Conservation (phyloP, 2,113 vertebrate species). For the Plotosus lineatus region DNA sequence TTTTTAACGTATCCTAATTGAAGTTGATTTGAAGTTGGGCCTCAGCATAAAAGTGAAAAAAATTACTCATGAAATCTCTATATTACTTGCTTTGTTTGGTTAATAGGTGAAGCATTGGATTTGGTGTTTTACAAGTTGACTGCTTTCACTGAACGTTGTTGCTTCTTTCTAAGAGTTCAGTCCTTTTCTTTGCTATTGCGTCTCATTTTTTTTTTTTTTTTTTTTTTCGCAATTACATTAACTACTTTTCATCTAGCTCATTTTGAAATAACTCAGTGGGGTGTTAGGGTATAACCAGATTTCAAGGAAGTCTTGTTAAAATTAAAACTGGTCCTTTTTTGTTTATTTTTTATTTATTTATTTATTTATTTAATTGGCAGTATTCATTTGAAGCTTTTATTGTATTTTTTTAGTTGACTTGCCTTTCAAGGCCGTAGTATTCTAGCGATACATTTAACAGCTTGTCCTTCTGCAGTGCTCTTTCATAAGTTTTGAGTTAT, state of each 20-base stretch:
- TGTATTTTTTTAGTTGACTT: background rate
- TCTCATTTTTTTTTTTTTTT: background rate
- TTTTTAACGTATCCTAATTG: too few species aligned
- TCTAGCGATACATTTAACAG: slow-evolving; percentile 29
- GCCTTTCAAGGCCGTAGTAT: background rate
- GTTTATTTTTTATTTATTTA: background rate
- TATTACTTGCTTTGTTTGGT: background rate
- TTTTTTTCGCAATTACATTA: too few species aligned
- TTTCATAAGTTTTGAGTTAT: slow-evolving; percentile 62
- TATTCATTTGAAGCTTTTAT: background rate
- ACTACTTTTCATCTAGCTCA: background rate
- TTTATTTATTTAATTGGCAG: background rate
- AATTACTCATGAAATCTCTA: too few species aligned
- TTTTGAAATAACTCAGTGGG: background rate
- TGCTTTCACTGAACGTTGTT: background rate
- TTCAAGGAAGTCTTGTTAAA: background rate
- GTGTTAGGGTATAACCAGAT: background rate
- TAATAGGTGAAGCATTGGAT: background rate
- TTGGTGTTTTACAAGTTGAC: background rate
- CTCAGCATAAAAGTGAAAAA: too few species aligned
- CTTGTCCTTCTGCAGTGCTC: slow-evolving; percentile 28
- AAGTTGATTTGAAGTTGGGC: too few species aligned
- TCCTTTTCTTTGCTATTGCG: background rate
- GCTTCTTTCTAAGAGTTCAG: background rate
- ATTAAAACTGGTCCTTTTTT: background rate